Base-by-base conservation (phyloP, 2,888 invertebrate species). In the Chalcosyrphus nemorum region DNA sequence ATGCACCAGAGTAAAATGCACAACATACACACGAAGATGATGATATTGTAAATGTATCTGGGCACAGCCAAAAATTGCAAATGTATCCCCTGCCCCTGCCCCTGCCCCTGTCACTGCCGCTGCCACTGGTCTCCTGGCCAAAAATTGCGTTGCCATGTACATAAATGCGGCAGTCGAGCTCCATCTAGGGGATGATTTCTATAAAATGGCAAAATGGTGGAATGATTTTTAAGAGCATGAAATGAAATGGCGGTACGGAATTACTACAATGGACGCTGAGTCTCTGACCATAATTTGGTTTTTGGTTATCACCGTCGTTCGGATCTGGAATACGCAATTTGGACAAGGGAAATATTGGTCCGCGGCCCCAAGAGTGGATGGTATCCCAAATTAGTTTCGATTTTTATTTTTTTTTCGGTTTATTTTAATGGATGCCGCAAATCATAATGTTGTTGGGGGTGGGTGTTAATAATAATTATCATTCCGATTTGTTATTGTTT, bases 401-500 rank as follows among this genome's bases (percentile, higher is more conserved):
- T 54, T n/a, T n/a, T n/a, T n/a, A n/a, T n/a, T n/a, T n/a, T n/a
- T n/a, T n/a, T 71, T 56, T 76, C 24, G 63, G 54, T 54, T 72
- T 41, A 9, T 68, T 41, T 45, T 35, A 24, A 47, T 43, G 56
- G 74, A 75, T 56, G 65, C 74, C 56, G 61, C 47, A 35, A 68
- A 43, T 72, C 3, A 5, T 17, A 15, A 35, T 17, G 13, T 59
- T 15, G 38, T 50, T 68, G 57, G 66, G 41, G 29, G 17, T 24
- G 41, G 29, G 17, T 24, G 43, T 84, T 70, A 70, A 24, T 70
- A 70, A 19, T 70, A 57, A 38, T 72, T 80, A 86, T 86, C 84
- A 71, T 65, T 86, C 72, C 54, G 70, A 41, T 78, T 78, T 77
- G 72, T 81, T 81, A 65, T 85, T 76, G 52, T 72, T 86, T 65